Evolutionary conservation across 2,797 vertebrate species (phyloP).

Genomic region (Amphiprion clarkii): DNA sequence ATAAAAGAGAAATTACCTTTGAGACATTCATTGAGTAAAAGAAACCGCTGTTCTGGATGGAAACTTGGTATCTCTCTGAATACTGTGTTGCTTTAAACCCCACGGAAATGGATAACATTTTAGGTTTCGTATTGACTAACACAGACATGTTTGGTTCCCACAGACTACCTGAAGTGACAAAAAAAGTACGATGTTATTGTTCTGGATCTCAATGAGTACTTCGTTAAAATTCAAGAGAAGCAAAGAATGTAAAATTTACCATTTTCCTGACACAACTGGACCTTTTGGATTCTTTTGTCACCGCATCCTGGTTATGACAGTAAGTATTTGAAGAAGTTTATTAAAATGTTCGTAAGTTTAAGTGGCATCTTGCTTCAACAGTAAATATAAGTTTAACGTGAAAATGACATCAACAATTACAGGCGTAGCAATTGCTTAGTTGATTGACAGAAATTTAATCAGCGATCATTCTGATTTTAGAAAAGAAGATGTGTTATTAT

Average conservation of each 20-base stretch:
- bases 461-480: too few species aligned
- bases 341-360: neutral
- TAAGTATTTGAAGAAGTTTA: neutral
- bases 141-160: constrained; percentile 67
- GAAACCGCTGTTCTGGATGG: constrained; percentile 51
- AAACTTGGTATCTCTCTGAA: constrained; percentile 78
- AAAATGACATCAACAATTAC: too few species aligned
- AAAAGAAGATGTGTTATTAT: too few species aligned
- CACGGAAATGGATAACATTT: constrained; percentile 53
- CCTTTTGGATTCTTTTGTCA: constrained; percentile 48
- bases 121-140: constrained; percentile 14
- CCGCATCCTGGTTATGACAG: constrained; percentile 67
- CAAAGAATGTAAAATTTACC: constrained; percentile 59
- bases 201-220: neutral
- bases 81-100: constrained; percentile 70
- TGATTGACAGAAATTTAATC: too few species aligned
- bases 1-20: constrained; percentile 68
- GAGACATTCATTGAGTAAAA: constrained; percentile 47
- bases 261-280: constrained; percentile 73
- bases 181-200: neutral
- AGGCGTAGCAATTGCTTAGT: too few species aligned
- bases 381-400: too few species aligned
- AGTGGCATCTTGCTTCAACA: neutral
- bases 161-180: constrained; percentile 71
- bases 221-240: neutral